phyloP scores from a whole-genome alignment of 2,888 invertebrate species.

The Mythimna loreyi region DNA sequence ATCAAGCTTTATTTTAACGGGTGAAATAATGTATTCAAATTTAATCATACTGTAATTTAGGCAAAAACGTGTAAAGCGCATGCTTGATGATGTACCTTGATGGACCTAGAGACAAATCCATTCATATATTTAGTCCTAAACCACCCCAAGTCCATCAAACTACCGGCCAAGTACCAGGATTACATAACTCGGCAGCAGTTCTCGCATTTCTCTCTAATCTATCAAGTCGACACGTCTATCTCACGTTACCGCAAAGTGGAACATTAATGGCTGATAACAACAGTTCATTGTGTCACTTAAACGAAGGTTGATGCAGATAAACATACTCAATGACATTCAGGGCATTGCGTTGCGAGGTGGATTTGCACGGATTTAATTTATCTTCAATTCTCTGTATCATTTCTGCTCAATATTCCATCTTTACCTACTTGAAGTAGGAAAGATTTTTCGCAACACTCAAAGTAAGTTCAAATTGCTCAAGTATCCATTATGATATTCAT shows the following conservation, averaged over 20 bases:
- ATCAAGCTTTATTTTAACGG: background rate
- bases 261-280: conserved; percentile 69
- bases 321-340: conserved; percentile 56
- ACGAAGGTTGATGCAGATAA: conserved; percentile 54
- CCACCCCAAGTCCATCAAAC: background rate
- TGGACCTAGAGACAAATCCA: background rate
- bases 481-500: background rate
- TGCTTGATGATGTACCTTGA: background rate
- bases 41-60: background rate
- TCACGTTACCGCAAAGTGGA: conserved; percentile 68
- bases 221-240: conserved; percentile 39
- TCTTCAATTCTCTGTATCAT: background rate
- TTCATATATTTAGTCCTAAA: background rate
- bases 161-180: conserved; percentile 33
- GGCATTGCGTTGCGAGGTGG: conserved; percentile 33
- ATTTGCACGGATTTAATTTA: conserved; percentile 26
- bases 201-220: conserved; percentile 46
- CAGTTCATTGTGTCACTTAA: conserved; percentile 72
- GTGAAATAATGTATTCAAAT: background rate
- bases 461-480: background rate
- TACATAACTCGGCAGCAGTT: conserved; percentile 42
- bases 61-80: too few relatives aligned
- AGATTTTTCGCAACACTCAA: background rate
- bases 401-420: background rate
- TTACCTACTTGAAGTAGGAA: background rate